phyloP scores from a whole-genome alignment of 2,113 vertebrate genomes.

The Cettia cetti region DNA sequence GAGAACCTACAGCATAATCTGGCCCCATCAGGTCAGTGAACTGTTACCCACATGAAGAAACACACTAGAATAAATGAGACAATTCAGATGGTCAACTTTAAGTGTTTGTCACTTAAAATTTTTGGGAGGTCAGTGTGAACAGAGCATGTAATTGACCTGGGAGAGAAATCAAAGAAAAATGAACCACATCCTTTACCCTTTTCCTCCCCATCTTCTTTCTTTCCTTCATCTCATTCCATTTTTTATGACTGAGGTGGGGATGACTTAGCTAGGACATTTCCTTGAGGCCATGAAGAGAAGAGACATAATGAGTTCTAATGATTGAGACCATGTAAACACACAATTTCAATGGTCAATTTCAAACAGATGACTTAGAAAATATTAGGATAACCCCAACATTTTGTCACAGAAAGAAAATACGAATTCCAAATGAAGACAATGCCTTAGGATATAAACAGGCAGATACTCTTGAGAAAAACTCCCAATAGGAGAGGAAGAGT shows the following conservation, averaged over 20 bases:
- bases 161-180: neutral
- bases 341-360: neutral
- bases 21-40: neutral
- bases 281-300: neutral
- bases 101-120: neutral
- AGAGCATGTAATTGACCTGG: neutral
- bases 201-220: rapidly evolving
- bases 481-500: neutral
- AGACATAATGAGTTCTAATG: neutral
- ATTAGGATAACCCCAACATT: neutral
- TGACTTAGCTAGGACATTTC: neutral
- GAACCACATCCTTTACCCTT: neutral
- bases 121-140: neutral
- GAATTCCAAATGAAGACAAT: neutral
- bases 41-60: neutral
- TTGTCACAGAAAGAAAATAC: neutral
- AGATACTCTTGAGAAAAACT: neutral
- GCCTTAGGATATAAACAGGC: neutral
- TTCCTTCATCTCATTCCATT: neutral
- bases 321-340: neutral
- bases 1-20: neutral
- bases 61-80: neutral
- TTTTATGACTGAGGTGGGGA: neutral
- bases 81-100: neutral
- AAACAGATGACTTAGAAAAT: neutral